Conservation (phyloP, 2,888 invertebrate species). For the Gastracanthus pulcherrimus region DNA sequence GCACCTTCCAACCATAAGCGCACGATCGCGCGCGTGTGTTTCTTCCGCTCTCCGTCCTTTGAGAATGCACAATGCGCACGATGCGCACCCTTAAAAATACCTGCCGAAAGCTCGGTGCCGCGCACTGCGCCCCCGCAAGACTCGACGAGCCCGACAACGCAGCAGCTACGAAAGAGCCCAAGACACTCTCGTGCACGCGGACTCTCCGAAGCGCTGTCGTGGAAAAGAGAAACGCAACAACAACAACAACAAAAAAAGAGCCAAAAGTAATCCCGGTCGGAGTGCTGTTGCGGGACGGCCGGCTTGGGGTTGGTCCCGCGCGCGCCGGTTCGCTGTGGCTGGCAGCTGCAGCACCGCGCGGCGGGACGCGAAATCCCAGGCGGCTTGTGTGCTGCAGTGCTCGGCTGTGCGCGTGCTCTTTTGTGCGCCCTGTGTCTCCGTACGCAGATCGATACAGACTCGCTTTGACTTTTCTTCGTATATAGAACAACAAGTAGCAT, state of each 20-base stretch:
- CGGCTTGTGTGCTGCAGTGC: conserved; percentile 23
- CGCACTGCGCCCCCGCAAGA: too few relatives aligned
- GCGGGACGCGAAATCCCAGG: conserved; percentile 11
- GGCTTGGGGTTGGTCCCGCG: background rate
- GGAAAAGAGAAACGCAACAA: background rate
- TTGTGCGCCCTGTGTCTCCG: background rate
- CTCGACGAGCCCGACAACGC: too few relatives aligned
- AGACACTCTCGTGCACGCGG: background rate
- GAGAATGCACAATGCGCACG: background rate
- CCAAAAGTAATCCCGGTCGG: background rate
- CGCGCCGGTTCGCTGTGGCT: too few relatives aligned
- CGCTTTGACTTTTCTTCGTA: too few relatives aligned
- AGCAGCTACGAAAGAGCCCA: too few relatives aligned
- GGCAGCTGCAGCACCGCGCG: background rate
- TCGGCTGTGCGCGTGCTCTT: background rate
- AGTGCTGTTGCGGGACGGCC: background rate
- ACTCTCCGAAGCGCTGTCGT: background rate
- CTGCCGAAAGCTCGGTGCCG: background rate
- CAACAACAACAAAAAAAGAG: background rate
- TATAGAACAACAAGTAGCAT: too few relatives aligned
- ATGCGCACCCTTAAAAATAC: background rate
- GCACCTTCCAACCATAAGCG: background rate
- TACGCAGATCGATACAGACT: too few relatives aligned
- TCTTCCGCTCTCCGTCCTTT: background rate
- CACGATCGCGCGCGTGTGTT: background rate